These are phyloP conservation scores for Rhingia rostrata DNA, from an alignment of 2,888 invertebrate genomes.

Conservation along the genomic window DNA sequence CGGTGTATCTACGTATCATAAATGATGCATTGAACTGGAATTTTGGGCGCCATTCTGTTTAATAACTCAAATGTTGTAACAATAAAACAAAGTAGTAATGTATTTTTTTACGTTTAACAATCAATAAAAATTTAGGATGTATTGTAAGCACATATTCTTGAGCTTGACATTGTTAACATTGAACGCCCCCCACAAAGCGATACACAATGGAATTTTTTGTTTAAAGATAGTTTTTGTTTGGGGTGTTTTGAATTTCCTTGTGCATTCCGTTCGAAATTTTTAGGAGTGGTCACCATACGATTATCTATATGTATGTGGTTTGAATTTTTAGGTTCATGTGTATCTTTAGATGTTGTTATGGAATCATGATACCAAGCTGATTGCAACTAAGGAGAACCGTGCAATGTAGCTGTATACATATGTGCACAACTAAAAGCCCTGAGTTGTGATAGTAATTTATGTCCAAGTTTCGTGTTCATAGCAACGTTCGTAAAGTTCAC, in stretches of 20 bases:
- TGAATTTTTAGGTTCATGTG: background rate
- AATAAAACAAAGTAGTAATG: constrained; percentile 47
- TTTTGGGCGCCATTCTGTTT: constrained; percentile 19
- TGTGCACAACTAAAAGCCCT: constrained; percentile 35
- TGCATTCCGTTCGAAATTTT: constrained; percentile 19
- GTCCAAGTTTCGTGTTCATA: constrained; percentile 69
- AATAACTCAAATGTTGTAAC: constrained; percentile 39
- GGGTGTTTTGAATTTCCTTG: constrained; percentile 36
- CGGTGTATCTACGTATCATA: constrained; percentile 8
- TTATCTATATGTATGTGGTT: background rate
- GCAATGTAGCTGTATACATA: background rate
- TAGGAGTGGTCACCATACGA: constrained; percentile 49
- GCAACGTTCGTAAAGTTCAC: constrained; percentile 38
- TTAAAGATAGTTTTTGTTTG: too few species aligned
- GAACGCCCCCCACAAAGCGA: too few species aligned
- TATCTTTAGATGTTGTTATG: background rate
- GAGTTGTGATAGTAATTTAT: constrained; percentile 67
- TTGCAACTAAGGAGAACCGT: constrained; percentile 33
- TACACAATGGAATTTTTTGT: too few species aligned
- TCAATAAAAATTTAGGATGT: constrained; percentile 52
- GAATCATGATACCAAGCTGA: constrained; percentile 32
- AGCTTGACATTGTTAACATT: constrained; percentile 2
- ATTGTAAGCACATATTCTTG: constrained; percentile 11
- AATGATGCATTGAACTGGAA: constrained; percentile 61
- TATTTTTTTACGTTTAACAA: constrained; percentile 56